These are phyloP conservation scores for Sminthurinus aureus DNA, from an alignment of 2,888 invertebrate genomes.

Conservation along the genomic window DNA sequence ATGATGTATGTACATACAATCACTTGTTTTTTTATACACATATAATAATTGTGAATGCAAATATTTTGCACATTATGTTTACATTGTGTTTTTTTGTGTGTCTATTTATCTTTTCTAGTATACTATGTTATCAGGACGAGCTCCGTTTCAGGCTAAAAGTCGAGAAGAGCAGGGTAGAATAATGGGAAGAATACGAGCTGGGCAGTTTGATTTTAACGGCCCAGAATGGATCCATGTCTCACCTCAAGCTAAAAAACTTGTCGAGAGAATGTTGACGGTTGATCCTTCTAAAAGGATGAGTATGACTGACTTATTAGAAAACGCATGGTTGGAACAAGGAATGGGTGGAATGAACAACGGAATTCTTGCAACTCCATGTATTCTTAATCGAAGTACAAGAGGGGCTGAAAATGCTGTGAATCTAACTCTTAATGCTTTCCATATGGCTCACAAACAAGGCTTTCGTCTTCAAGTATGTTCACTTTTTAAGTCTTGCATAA, in stretches of 20 bases:
- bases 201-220: conserved; percentile 79
- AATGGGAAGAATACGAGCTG: conserved; percentile 80
- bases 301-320: conserved; percentile 72
- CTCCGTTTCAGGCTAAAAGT: conserved; percentile 80
- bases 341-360: conserved; percentile 47
- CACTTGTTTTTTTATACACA: no score
- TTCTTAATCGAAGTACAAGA: conserved; percentile 64
- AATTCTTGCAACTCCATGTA: conserved; percentile 70
- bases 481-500: conserved; percentile 10
- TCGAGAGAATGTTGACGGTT: conserved; percentile 77
- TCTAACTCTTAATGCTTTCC: conserved; percentile 74
- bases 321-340: conserved; percentile 71
- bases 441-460: conserved; percentile 74
- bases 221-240: conserved; percentile 78
- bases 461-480: conserved; percentile 69
- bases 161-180: conserved; percentile 77
- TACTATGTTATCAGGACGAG: conserved; percentile 84
- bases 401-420: conserved; percentile 69
- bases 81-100: not conserved
- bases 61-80: not conserved
- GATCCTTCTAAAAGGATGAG: conserved; percentile 77
- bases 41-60: not conserved
- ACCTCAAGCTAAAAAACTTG: conserved; percentile 76
- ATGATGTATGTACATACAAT: no score
- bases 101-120: conserved; percentile 63